Conservation (phyloP, 2,113 vertebrate species). For the Cyprinodon variegatus region DNA sequence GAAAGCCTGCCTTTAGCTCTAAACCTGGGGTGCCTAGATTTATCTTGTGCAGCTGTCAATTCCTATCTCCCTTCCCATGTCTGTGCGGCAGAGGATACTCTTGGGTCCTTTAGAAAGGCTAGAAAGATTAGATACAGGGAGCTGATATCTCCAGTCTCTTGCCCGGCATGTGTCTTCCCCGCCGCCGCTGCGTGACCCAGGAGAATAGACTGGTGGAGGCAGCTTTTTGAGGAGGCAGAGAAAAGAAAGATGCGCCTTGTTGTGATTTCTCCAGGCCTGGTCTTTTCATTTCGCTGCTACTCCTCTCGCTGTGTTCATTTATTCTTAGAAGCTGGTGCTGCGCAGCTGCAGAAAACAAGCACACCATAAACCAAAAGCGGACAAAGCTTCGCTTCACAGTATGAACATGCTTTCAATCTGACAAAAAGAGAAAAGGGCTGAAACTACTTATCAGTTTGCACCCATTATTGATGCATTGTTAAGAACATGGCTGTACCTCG, state of each 20-base stretch:
- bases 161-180: conserved; percentile 31
- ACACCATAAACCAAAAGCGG: conserved; percentile 15
- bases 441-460: not conserved
- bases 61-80: conserved; percentile 51
- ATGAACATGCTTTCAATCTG: not conserved
- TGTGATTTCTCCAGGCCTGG: conserved; percentile 50
- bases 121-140: conserved; percentile 70
- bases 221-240: conserved; percentile 50
- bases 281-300: conserved; percentile 41
- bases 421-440: not conserved
- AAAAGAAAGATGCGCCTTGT: conserved; percentile 50
- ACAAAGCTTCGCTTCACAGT: not conserved
- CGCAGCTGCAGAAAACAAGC: conserved; percentile 24
- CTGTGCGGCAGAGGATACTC: conserved; percentile 56
- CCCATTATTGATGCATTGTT: conserved; percentile 10
- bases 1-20: conserved; percentile 30
- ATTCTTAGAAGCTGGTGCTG: conserved; percentile 21
- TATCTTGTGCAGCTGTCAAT: conserved; percentile 44
- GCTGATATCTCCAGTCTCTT: conserved; percentile 61
- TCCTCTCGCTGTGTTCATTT: conserved; percentile 21
- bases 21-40: conserved; percentile 35
- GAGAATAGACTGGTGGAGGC: conserved; percentile 55
- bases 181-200: conserved; percentile 39
- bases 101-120: conserved; percentile 64
- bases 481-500: conserved; percentile 1